Evolutionary conservation across 2,888 invertebrate genomes (phyloP).

Genomic region (Epinotia nisella): DNA sequence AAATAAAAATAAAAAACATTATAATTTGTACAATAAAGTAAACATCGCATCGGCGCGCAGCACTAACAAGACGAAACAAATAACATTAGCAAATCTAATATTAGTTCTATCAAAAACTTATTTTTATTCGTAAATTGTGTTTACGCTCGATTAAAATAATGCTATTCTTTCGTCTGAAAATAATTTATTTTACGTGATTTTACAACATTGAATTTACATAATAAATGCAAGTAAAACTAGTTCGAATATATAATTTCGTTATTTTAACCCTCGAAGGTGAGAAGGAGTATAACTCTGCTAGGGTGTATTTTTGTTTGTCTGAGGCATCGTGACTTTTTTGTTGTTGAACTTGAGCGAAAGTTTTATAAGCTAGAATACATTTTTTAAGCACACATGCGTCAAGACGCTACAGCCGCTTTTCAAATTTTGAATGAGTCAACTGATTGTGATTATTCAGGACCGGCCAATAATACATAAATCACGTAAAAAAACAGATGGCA

Average conservation of each 20-base stretch:
- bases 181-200: conserved; percentile 13
- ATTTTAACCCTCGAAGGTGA: neutral
- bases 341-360: no score
- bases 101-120: conserved; percentile 9
- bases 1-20: no score
- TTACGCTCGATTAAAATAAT: conserved; percentile 7
- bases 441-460: no score
- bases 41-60: neutral
- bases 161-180: conserved; percentile 8
- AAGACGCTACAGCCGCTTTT: no score
- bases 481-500: no score
- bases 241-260: neutral
- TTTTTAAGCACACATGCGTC: no score
- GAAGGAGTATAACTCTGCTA: neutral
- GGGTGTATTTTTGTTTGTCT: neutral
- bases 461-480: no score
- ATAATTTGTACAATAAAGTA: neutral
- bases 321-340: neutral
- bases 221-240: neutral
- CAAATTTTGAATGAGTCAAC: no score
- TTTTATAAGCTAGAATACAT: no score
- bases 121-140: conserved; percentile 20
- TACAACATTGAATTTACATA: conserved; percentile 1
- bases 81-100: conserved; percentile 16
- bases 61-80: conserved; percentile 8